Conservation (phyloP, 1,140 invertebrate species). For the Drosophila pandora region DNA sequence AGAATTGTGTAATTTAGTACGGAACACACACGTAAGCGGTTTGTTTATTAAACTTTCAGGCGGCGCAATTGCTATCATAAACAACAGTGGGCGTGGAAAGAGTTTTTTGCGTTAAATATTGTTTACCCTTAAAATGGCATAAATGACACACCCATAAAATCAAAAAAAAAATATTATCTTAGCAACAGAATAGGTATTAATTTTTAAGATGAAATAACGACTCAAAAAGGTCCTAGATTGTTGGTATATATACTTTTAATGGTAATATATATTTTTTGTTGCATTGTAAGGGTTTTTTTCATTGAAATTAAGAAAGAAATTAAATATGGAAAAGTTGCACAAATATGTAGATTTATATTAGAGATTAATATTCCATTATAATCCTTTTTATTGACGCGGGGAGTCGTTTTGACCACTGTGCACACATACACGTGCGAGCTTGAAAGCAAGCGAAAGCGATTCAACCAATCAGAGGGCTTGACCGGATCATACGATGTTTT, state of each 20-base stretch:
- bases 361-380: background rate
- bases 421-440: conserved; percentile 19
- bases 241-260: too few relatives aligned
- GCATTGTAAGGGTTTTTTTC: too few relatives aligned
- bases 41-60: conserved; percentile 67
- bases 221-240: background rate
- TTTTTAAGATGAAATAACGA: background rate
- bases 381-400: background rate
- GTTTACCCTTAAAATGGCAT: background rate
- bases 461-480: conserved; percentile 65
- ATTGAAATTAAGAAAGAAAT: too few relatives aligned
- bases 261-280: too few relatives aligned
- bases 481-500: conserved; percentile 71
- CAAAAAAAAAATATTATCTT: background rate
- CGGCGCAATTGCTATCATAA: conserved; percentile 58
- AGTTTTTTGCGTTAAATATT: background rate
- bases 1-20: conserved; percentile 24
- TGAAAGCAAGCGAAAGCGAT: conserved; percentile 50
- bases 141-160: background rate
- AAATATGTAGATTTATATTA: too few relatives aligned
- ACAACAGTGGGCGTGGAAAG: conserved; percentile 26
- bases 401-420: conserved; percentile 28
- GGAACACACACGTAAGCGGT: conserved; percentile 10
- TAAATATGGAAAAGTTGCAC: too few relatives aligned
- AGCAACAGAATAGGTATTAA: background rate